These are phyloP conservation scores for Scalopus aquaticus DNA, from an alignment of 2,113 vertebrate species.

Conservation along the genomic window DNA sequence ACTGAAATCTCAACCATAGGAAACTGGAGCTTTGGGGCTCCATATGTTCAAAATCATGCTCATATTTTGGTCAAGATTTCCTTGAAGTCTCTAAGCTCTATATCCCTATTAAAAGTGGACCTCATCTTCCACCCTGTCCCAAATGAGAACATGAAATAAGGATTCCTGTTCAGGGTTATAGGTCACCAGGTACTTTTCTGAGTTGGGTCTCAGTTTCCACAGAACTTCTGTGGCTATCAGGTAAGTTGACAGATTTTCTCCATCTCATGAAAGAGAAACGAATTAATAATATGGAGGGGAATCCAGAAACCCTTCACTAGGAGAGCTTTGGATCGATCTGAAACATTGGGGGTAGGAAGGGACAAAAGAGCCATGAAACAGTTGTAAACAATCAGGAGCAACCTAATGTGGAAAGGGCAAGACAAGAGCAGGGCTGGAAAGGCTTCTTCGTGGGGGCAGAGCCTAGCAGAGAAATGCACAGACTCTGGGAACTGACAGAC, in stretches of 20 bases:
- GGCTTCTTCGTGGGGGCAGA: not conserved
- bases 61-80: slow-evolving; percentile 32
- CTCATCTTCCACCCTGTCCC: not conserved
- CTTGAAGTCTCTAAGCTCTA: not conserved
- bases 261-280: not conserved
- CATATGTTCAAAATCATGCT: slow-evolving; percentile 67
- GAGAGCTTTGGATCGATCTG: not conserved
- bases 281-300: not conserved
- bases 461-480: not conserved
- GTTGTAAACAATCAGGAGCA: not conserved
- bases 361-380: not conserved
- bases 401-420: not conserved
- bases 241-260: not conserved
- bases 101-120: not conserved
- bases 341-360: not conserved
- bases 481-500: not conserved
- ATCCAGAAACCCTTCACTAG: not conserved
- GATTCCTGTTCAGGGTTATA: not conserved
- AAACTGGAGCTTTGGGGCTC: slow-evolving; percentile 39
- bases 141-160: not conserved
- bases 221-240: not conserved
- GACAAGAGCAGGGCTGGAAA: not conserved
- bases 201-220: not conserved
- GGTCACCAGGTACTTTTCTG: not conserved
- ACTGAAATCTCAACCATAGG: slow-evolving; percentile 48